Evolutionary conservation across 2,888 invertebrate genomes (phyloP), one percentile per base, ranked within the genome.

Genomic region (Drosophila merina): DNA sequence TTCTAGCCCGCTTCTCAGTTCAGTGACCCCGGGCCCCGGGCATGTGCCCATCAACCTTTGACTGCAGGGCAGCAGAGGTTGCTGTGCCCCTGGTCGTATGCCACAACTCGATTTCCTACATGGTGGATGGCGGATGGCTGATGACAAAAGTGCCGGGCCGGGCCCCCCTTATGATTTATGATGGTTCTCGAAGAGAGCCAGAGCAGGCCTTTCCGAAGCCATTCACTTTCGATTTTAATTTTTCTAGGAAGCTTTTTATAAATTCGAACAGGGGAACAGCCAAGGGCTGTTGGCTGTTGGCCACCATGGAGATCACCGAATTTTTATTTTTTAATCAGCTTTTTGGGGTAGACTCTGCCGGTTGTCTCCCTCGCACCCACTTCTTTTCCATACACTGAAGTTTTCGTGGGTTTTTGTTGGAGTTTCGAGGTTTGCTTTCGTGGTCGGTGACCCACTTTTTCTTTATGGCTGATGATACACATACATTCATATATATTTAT

Each of bases 201-300:
- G 36, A 25, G 48, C 31, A 40, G 12, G 30, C 30, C 26, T 49
- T 26, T 12, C n/a, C 26, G 48, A 68, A 42, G 40, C 36, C 40
- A 60, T 67, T 88, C 85, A 86, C 85, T 86, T 87, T 86, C 88
- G 79, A 76, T 88, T 85, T 84, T 9, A 75, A 72, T 69, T 76
- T 78, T 87, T 74, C 77, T 86, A 86, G 86, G 88, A 88, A 86
- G 84, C 70, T 83, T 82, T 76, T 88, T 79, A 88, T 87, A 88
- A 75, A 72, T 78, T 49, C n/a, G 62, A 78, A 67, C 80, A 88
- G 86, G 86, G 73, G 86, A 70, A 4, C 86, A 86, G 74, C 74
- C 52, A 30, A 49, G 79, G 72, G 75, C 59, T 54, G 10, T 14
- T 49, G 72, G 75, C 59, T 54, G 10, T 14, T 49, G 74, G 75